These are phyloP conservation scores for Drosophila pseudoananassae DNA, from an alignment of 1,140 invertebrate species.

Conservation along the genomic window DNA sequence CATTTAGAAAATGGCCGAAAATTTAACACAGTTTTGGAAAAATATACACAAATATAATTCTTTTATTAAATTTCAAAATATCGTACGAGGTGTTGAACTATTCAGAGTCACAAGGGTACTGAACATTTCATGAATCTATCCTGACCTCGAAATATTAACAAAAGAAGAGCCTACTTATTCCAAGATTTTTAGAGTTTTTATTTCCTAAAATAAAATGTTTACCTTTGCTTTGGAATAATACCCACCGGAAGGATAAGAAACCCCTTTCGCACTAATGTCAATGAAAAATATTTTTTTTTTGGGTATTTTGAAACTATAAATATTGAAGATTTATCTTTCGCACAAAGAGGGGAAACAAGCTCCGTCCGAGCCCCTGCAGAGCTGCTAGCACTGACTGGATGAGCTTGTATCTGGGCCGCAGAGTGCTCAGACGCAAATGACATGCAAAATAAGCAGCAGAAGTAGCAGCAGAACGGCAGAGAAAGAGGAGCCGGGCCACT, in stretches of 20 bases:
- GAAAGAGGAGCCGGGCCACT: slow-evolving; percentile 28
- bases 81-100: too few species aligned
- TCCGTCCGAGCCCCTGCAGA: slow-evolving; percentile 7
- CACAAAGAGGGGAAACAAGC: slow-evolving; percentile 20
- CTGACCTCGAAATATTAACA: too few species aligned
- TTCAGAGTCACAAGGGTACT: too few species aligned
- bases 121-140: too few species aligned
- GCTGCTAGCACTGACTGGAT: neutral
- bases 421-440: slow-evolving; percentile 56
- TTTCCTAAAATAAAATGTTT: neutral
- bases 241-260: neutral
- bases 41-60: neutral
- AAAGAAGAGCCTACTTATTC: too few species aligned
- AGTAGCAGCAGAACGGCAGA: slow-evolving; percentile 2
- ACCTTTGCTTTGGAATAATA: neutral
- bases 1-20: neutral
- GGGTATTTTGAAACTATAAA: slow-evolving; percentile 30
- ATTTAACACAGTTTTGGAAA: neutral
- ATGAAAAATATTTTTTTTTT: slow-evolving; percentile 8
- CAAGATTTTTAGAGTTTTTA: too few species aligned
- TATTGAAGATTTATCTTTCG: slow-evolving; percentile 42
- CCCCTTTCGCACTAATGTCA: neutral
- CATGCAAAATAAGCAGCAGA: slow-evolving; percentile 59
- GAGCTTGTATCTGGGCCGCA: slow-evolving; percentile 5
- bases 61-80: neutral